Evolutionary conservation across 1,140 invertebrate species (phyloP).

Genomic region (Pogonomyrmex barbatus): DNA sequence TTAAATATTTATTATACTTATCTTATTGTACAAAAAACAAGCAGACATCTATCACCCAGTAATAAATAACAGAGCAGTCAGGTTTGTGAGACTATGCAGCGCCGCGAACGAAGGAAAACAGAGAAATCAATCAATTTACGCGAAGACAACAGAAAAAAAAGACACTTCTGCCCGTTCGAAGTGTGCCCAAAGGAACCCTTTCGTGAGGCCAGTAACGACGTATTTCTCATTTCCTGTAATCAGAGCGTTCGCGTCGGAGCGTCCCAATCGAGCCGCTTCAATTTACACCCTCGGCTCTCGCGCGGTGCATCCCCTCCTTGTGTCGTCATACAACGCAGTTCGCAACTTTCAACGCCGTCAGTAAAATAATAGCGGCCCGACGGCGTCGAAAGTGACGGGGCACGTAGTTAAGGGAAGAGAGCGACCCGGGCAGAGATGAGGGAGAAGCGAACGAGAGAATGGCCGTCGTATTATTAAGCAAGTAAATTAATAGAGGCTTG

Average conservation of each 20-base stretch:
- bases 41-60: constrained; percentile 19
- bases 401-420: constrained; percentile 49
- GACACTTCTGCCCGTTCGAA: not conserved
- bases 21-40: not conserved
- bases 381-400: constrained; percentile 68
- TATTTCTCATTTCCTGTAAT: constrained; percentile 74
- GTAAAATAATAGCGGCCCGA: constrained; percentile 66
- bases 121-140: constrained; percentile 52
- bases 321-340: constrained; percentile 32
- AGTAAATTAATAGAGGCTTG: constrained; percentile 85
- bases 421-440: constrained; percentile 41
- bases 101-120: constrained; percentile 33
- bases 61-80: constrained; percentile 29
- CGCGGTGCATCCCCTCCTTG: constrained; percentile 19
- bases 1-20: constrained; percentile 2
- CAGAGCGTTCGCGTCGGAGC: constrained; percentile 45
- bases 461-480: constrained; percentile 83
- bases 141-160: constrained; percentile 52
- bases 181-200: constrained; percentile 51
- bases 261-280: constrained; percentile 62
- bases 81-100: not conserved
- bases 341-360: constrained; percentile 55
- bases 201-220: constrained; percentile 44
- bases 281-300: constrained; percentile 40
- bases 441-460: constrained; percentile 62